Evolutionary conservation across 1,140 invertebrate species (phyloP).

Genomic region (Sycophaga agraensis): DNA sequence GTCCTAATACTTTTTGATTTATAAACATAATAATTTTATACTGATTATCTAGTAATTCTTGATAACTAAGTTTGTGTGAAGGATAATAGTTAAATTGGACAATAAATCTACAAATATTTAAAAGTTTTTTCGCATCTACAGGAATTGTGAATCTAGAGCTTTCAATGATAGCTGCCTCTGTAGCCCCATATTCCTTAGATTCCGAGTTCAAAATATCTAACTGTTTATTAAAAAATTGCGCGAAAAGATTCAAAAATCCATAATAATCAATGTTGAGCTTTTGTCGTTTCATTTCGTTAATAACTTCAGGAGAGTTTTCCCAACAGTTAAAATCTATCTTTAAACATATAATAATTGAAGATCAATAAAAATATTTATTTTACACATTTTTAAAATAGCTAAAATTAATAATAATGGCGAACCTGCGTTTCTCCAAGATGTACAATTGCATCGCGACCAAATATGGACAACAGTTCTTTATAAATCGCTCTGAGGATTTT

Average conservation of each 20-base stretch:
- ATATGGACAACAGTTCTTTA: slow-evolving; percentile 67
- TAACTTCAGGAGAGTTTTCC: slow-evolving; percentile 73
- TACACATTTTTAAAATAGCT: too few relatives aligned
- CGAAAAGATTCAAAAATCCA: slow-evolving; percentile 71
- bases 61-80: too few relatives aligned
- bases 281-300: slow-evolving; percentile 61
- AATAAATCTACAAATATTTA: slow-evolving; percentile 71
- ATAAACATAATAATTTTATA: too few relatives aligned
- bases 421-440: slow-evolving; percentile 86
- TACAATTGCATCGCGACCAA: slow-evolving; percentile 68
- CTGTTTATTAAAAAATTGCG: slow-evolving; percentile 62
- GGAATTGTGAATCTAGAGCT: slow-evolving; percentile 73
- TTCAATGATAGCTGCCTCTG: slow-evolving; percentile 67
- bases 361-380: background rate
- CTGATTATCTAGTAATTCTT: too few relatives aligned
- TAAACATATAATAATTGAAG: too few relatives aligned
- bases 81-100: too few relatives aligned
- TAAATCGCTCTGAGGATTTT: slow-evolving; percentile 69
- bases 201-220: slow-evolving; percentile 44
- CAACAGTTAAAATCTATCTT: slow-evolving; percentile 74
- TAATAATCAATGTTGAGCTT: slow-evolving; percentile 60
- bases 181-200: slow-evolving; percentile 29
- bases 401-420: background rate
- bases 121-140: slow-evolving; percentile 63
- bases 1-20: too few relatives aligned